phyloP scores from a whole-genome alignment of 1,140 invertebrate genomes.

The Pogonus chalceus region DNA sequence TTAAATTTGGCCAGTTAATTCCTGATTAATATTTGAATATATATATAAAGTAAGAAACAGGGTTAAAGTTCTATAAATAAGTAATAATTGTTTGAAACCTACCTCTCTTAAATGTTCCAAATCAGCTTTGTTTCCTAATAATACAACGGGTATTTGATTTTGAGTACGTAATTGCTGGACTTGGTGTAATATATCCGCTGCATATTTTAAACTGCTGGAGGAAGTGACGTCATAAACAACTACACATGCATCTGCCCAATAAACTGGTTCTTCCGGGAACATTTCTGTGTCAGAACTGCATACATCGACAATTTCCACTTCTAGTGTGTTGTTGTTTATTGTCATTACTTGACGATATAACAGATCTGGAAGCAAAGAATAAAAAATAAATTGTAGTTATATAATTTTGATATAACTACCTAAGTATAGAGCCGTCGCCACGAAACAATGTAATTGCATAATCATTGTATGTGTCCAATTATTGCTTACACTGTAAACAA shows the following conservation, averaged over 20 bases:
- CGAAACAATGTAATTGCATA: too few species aligned
- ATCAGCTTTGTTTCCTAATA: slow-evolving; percentile 67
- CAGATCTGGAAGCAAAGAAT: slow-evolving; percentile 51
- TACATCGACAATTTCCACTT: slow-evolving; percentile 71
- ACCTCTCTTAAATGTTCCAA: slow-evolving; percentile 65
- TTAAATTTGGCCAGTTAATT: not conserved
- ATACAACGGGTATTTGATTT: slow-evolving; percentile 45
- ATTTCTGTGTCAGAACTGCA: slow-evolving; percentile 39
- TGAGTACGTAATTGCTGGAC: slow-evolving; percentile 44
- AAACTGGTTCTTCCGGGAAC: slow-evolving; percentile 44
- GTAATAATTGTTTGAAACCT: slow-evolving; percentile 21
- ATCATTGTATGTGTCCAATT: too few species aligned
- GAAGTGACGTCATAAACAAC: slow-evolving; percentile 74
- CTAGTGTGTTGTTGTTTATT: slow-evolving; percentile 55
- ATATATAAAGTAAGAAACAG: not conserved
- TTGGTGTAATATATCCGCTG: slow-evolving; percentile 47
- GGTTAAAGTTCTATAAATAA: not conserved
- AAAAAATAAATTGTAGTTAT: slow-evolving; percentile 15
- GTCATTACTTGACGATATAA: slow-evolving; percentile 63
- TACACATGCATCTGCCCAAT: slow-evolving; percentile 68
- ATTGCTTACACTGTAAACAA: too few species aligned
- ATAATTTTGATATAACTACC: too few species aligned
- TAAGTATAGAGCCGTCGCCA: too few species aligned
- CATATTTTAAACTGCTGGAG: slow-evolving; percentile 56
- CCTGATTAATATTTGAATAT: not conserved